A percentile compares a stretch with the other conserved stretches of the same genome.
Conservation (phyloP, 2,113 vertebrate genomes). For the Alligator sinensis region DNA sequence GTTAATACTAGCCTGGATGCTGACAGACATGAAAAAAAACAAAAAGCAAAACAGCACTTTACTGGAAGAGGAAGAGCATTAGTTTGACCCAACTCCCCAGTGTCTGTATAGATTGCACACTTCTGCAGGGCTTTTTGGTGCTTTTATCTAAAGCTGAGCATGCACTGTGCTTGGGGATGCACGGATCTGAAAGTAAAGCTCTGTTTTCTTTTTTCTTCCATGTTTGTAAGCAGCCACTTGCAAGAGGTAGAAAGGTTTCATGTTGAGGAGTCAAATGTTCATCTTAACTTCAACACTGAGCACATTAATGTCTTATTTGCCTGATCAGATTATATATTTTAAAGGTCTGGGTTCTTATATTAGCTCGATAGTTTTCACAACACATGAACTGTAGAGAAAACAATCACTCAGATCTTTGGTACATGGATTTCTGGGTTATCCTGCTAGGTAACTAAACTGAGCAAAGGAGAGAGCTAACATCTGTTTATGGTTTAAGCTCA, state of each 20-base stretch:
- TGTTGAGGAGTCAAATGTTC: neutral
- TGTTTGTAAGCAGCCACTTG: neutral
- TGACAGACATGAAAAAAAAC: too few relatives aligned
- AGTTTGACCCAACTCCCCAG: too few relatives aligned
- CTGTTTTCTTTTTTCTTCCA: too few relatives aligned
- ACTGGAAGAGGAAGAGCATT: too few relatives aligned
- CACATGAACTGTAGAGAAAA: neutral
- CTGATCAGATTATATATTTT: neutral
- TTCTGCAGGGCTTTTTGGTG: too few relatives aligned
- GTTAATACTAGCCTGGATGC: neutral
- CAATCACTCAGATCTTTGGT: neutral
- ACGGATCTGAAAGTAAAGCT: too few relatives aligned
- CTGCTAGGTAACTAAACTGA: neutral
- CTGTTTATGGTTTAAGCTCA: neutral
- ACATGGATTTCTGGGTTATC: neutral
- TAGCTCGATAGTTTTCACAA: slow-evolving; percentile 21
- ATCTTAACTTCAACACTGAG: neutral
- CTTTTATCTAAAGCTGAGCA: too few relatives aligned
- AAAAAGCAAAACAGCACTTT: too few relatives aligned
- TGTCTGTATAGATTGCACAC: too few relatives aligned
- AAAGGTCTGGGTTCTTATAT: neutral
- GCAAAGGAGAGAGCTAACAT: neutral
- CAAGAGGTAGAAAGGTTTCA: slow-evolving; percentile 18
- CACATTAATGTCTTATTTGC: neutral
- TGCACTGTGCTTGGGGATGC: too few relatives aligned